A percentile compares a stretch with the other conserved stretches of the same genome.
Evolutionary conservation across 2,113 vertebrate species (phyloP).

Genomic region (Seriola dumerili): DNA sequence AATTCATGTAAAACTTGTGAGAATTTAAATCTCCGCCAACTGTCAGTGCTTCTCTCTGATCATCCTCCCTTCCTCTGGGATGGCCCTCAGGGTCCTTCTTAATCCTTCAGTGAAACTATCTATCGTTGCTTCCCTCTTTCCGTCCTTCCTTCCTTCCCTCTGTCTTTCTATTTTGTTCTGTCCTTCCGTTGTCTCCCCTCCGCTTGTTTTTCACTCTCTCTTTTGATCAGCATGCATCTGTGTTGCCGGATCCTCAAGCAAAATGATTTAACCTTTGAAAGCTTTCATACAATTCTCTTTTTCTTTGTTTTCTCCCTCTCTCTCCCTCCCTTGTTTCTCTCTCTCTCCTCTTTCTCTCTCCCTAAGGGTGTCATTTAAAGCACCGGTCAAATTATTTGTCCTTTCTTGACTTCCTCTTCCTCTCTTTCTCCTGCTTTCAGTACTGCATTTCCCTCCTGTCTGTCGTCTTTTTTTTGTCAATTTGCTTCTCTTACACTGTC

Average conservation of each 20-base stretch:
- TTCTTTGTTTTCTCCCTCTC: constrained; percentile 10
- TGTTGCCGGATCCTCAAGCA: constrained; percentile 31
- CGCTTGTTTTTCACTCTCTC: constrained; percentile 13
- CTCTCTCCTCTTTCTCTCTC: constrained; percentile 10
- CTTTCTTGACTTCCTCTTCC: constrained; percentile 26
- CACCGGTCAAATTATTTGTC: constrained; percentile 52
- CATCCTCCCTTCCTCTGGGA: constrained; percentile 54
- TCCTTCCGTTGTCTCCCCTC: constrained; percentile 18
- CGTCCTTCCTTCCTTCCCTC: constrained; percentile 20
- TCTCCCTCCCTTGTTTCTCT: constrained; percentile 4
- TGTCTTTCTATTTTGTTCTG: constrained; percentile 16
- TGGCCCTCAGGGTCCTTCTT: constrained; percentile 56
- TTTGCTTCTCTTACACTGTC: constrained; percentile 40
- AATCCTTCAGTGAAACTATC: constrained; percentile 60
- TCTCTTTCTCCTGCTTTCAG: constrained; percentile 12
- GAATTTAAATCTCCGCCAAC: constrained; percentile 58
- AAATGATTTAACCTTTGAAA: constrained; percentile 47
- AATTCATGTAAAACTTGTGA: constrained; percentile 59
- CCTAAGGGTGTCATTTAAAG: constrained; percentile 52
- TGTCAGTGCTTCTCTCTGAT: constrained; percentile 71
- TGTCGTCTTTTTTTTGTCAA: constrained; percentile 30
- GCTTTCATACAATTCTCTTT: constrained; percentile 18
- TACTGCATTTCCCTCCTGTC: constrained; percentile 37
- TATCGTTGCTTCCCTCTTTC: constrained; percentile 9
- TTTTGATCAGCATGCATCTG: constrained; percentile 33